Percentiles rank a stretch among this genome's conserved stretches.
Conservation (phyloP, 2,797 vertebrate genomes). For the Semotilus atromaculatus region DNA sequence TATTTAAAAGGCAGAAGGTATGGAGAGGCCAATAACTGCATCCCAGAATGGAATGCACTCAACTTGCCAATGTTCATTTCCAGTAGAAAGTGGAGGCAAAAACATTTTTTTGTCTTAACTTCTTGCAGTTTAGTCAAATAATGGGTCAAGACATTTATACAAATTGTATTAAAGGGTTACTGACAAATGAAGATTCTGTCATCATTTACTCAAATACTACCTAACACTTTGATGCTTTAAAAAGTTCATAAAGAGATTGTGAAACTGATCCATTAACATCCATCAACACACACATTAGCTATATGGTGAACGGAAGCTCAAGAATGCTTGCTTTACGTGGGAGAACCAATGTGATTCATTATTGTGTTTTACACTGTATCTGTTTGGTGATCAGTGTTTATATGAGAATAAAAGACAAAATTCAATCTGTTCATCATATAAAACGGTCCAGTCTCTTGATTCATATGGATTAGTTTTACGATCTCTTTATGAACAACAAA, state of each 20-base stretch:
- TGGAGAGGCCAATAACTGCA: not conserved
- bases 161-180: not conserved
- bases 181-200: too few relatives aligned
- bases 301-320: too few relatives aligned
- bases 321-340: too few relatives aligned
- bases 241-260: not conserved
- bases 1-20: conserved; percentile 11
- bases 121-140: not conserved
- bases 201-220: not conserved
- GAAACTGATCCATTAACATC: not conserved
- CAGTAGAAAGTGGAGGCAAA: not conserved
- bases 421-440: too few relatives aligned
- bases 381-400: too few relatives aligned
- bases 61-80: not conserved
- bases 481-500: too few relatives aligned
- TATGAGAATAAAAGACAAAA: too few relatives aligned
- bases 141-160: not conserved
- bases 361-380: too few relatives aligned
- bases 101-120: not conserved
- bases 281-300: too few relatives aligned
- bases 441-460: too few relatives aligned
- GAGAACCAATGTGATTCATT: too few relatives aligned
- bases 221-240: not conserved
- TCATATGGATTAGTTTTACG: too few relatives aligned
- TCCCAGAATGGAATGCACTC: not conserved